Base-by-base conservation (phyloP, 2,888 invertebrate species). In the Melieria picta region DNA sequence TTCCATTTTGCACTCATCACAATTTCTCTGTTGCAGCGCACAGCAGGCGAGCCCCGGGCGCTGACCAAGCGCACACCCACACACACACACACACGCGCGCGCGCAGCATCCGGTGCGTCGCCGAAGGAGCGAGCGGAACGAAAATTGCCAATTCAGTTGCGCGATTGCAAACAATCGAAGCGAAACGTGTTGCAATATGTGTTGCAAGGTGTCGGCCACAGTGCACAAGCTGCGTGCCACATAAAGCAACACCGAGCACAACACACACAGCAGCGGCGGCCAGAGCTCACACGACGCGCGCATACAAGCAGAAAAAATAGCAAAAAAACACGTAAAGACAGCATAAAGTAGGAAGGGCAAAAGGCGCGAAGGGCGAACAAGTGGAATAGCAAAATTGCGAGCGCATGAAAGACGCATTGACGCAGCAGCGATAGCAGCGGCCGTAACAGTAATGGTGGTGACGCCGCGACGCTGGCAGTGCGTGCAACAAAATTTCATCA, bases 391-490 rank as follows among this genome's bases (percentile, higher is more conserved):
- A 67, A 67, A 60, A 61, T 67, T 67, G 50, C 43, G 4, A 2
- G 42, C 30, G 43, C 13, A n/a, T 46, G 65, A 69, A 9, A 57
- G 65, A 30, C 30, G 30, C 30, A 30, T 30, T 30, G 30, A 30
- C 30, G 30, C 45, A 65, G 71, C 71, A 70, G 48, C 69, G 47
- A 60, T 7, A 58, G 55, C 45, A 61, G 11, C 16, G 30, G 73
- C 60, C 43, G 10, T n/a, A 62, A 71, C 30, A 72, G 72, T 55
- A 72, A 70, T 30, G 63, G 69, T 65, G 75, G 68, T 68, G 71
- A 70, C 74, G 71, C 67, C 77, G 77, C 78, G 78, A 75, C 78
- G 76, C 77, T 74, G 78, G 75, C 76, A 65, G 13, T 58, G 58
- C 16, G 48, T 50, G 60, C 65, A 65, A 55, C 46, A 52, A 47